These are phyloP conservation scores for Acestrorhynchus altus DNA, from an alignment of 2,797 vertebrate species.

Conservation along the genomic window DNA sequence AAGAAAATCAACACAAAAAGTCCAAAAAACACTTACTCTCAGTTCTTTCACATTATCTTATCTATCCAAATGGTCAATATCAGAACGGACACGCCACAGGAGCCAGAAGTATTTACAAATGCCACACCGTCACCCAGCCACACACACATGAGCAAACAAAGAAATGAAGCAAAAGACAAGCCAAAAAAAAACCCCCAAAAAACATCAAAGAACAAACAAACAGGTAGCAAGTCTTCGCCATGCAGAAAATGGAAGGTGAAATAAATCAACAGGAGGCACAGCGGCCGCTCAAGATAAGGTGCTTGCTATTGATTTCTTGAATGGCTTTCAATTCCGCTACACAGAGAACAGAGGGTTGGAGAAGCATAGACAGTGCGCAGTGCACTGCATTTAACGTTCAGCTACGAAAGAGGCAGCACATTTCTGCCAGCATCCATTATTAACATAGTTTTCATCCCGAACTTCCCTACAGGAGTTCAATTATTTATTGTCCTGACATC, in stretches of 20 bases:
- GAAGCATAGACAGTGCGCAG: neutral
- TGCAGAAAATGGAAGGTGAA: constrained; percentile 14
- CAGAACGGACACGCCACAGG: constrained; percentile 1
- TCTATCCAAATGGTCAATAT: constrained; percentile 26
- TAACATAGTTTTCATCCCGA: constrained; percentile 16
- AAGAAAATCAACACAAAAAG: neutral
- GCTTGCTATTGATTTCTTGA: constrained; percentile 36
- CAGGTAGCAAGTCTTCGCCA: neutral
- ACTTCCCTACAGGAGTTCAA: constrained; percentile 6
- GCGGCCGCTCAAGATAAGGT: neutral
- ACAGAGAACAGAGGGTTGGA: neutral
- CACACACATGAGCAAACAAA: neutral
- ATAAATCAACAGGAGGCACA: constrained; percentile 24
- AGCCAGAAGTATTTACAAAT: neutral
- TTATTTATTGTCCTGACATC: constrained; percentile 9
- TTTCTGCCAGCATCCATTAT: constrained; percentile 32
- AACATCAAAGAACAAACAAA: neutral
- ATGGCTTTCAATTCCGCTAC: constrained; percentile 27
- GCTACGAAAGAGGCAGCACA: neutral
- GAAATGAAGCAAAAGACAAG: neutral
- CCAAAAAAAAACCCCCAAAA: neutral
- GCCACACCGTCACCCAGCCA: constrained; percentile 1
- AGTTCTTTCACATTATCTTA: constrained; percentile 13
- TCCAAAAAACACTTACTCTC: neutral
- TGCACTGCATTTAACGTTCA: neutral